These are phyloP conservation scores for Phoebastria nigripes DNA, from an alignment of 2,797 vertebrate genomes.

Conservation along the genomic window DNA sequence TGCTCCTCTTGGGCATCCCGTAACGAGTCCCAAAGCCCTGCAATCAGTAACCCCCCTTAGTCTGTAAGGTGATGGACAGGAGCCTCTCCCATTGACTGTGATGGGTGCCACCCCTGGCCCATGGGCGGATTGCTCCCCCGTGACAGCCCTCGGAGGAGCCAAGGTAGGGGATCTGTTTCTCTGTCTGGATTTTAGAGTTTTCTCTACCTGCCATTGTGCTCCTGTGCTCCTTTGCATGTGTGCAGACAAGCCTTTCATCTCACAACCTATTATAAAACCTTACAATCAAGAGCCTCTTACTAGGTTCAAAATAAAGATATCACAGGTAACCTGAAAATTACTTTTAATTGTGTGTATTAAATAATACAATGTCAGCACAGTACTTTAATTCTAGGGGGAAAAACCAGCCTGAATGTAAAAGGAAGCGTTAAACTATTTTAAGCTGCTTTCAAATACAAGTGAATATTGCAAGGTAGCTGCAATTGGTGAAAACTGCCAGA, in stretches of 20 bases:
- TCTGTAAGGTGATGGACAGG: neutral
- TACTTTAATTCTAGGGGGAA: neutral
- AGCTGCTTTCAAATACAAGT: neutral
- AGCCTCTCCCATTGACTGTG: neutral
- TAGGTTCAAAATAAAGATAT: neutral
- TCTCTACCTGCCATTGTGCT: neutral
- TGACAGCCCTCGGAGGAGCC: neutral
- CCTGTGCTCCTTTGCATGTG: neutral
- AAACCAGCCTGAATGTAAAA: neutral
- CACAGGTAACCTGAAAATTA: neutral
- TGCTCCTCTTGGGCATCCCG: neutral
- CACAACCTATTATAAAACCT: neutral
- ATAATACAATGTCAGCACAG: neutral
- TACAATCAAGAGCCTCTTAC: neutral
- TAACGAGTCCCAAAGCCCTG: neutral
- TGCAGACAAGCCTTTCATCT: neutral
- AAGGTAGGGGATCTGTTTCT: neutral
- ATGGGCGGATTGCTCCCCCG: fast-evolving
- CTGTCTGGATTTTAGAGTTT: neutral
- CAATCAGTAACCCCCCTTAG: neutral
- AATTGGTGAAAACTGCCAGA: neutral
- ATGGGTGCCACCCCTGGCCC: neutral
- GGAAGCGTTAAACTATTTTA: neutral
- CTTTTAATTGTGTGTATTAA: neutral
- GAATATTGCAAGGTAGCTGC: neutral